Evolutionary conservation across 2,797 vertebrate species (phyloP), one percentile per base, ranked within the genome.

Genomic region (Nyctalus aviator): DNA sequence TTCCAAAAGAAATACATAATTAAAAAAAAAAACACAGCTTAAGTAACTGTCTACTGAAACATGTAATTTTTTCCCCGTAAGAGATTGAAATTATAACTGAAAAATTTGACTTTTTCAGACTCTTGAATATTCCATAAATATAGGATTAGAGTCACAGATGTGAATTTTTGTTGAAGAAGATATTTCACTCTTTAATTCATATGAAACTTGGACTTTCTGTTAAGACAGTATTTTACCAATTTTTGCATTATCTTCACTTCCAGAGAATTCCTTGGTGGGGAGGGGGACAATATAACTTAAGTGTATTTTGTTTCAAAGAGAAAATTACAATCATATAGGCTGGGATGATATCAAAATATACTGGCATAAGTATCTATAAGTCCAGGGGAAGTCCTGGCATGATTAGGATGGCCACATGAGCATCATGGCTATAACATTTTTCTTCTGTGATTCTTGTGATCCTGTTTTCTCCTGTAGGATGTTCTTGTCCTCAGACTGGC

Each of bases 21-120:
- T 90, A 44, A 21, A 46, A 88, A 37, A 48, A 73, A 84, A 59
- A 4, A 41, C 37, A 32, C 27, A 86, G 53, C 44, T 79, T 75
- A 13, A 96, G 37, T 81, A 95, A 95, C 37, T 88, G 57, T 90
- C 93, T 95, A 83, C 87, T 93, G 75, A 97, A 97, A 95, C 72
- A 50, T 96, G n/a, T 93, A 96, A 94, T 97, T 96, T 94, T 93
- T 82, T 53, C 81, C n/a, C 84, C 35, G 50, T 27, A 85, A 93
- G 53, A 96, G 94, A 94, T 68, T 76, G 89, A 95, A 96, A 96
- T 91, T 97, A 96, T 92, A 96, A 89, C 94, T 84, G 37, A 94
- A 97, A 94, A 71, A 55, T 91, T 84, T 96, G 95, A 97, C 53
- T 97, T 90, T 79, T 95, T 73, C 84, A 91, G 72, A 46, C 77